Base-by-base conservation (phyloP, 2,888 invertebrate species). In the Hypolimnas misippus region DNA sequence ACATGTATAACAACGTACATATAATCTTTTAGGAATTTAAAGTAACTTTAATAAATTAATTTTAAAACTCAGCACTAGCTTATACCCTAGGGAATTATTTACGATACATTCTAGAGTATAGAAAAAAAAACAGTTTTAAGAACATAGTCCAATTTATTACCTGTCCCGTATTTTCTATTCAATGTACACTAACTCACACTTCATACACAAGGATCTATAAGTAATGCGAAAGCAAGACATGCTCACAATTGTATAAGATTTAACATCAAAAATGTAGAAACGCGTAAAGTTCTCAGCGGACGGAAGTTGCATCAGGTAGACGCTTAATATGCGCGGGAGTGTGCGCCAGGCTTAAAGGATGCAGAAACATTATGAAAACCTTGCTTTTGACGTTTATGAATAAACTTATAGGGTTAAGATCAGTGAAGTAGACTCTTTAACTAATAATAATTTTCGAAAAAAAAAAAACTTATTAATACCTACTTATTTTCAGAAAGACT, bases 271-370 rank as follows among this genome's bases (percentile, higher is more conserved):
- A 62, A 53, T 38, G 40, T 58, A 63, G 49, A 63, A 63, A 63
- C 31, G 19, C 57, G 57, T 57, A 31, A 63, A 62, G 61, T 40
- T 62, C 62, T 21, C 61, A 57, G 40, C 66, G 62, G 66, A 58
- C 86, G 88, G 88, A 88, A 84, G 82, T 83, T 73, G 77, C 83
- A 77, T 86, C 87, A 88, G 84, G 82, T 84, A 83, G 76, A 72
- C 66, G 67, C 66, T 87, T 80, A 70, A 80, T 87, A 89, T 89
- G 66, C 66, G 38, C 25, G 29, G 49, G 29, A 49, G 49, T 49
- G 16, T 38, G 58, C 51, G 52, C 29, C 63, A 31, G 53, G 33
- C 52, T 16, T 25, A 50, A 49, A 67, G 66, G 66, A 67, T 67
- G 62, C 64, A 54, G 64, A 64, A 67, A 67, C 64, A 67, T 62